Conservation (phyloP, 1,140 invertebrate species). For the Tribolium castaneum region DNA sequence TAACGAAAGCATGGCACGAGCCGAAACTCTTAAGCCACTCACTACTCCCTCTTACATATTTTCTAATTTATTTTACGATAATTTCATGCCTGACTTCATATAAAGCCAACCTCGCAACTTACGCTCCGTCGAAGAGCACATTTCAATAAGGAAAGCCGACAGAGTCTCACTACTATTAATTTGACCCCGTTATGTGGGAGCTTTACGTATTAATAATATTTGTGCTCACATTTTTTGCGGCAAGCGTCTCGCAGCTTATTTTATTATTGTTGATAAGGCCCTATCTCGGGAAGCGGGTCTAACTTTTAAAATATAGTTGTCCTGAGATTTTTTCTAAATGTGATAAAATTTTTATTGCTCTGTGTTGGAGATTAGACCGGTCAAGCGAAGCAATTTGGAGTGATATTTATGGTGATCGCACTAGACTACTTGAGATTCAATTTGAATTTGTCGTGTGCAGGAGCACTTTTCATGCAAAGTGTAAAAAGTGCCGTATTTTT, state of each 20-base stretch:
- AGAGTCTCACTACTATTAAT: neutral
- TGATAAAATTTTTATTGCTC: constrained; percentile 3
- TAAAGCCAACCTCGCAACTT: constrained; percentile 33
- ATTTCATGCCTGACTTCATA: constrained; percentile 37
- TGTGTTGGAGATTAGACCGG: neutral
- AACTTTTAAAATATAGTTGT: neutral
- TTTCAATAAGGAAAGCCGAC: constrained; percentile 25
- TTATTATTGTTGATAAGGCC: neutral
- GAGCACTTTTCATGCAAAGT: constrained; percentile 3
- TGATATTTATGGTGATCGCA: constrained; percentile 12
- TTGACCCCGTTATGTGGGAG: neutral
- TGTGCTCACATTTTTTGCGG: neutral
- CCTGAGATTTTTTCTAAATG: neutral
- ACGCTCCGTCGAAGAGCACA: constrained; percentile 29
- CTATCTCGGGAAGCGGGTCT: neutral
- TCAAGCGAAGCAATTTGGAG: neutral
- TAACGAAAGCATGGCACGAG: constrained; percentile 29
- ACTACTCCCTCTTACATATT: constrained; percentile 38
- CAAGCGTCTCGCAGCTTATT: neutral
- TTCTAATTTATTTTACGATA: constrained; percentile 48
- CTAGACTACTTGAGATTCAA: constrained; percentile 9
- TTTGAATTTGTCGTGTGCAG: constrained; percentile 29
- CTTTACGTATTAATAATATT: neutral
- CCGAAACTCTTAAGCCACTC: constrained; percentile 30
- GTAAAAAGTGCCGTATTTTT: neutral